Evolutionary conservation across 2,797 vertebrate species (phyloP).

Genomic region (Cygnus olor): DNA sequence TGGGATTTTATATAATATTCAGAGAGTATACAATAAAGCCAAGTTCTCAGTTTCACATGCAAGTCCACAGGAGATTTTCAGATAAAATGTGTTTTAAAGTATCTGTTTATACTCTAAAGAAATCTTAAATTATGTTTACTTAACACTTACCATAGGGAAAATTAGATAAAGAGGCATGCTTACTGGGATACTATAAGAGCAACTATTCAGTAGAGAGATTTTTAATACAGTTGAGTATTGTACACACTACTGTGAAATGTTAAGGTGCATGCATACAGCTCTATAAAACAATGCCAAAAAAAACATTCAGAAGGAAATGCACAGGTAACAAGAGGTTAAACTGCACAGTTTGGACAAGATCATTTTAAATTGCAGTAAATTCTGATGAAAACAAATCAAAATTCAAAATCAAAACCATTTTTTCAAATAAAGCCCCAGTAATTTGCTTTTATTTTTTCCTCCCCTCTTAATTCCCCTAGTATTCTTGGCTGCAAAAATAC

Average conservation of each 20-base stretch:
- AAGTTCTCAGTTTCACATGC: not conserved
- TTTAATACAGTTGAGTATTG: not conserved
- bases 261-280: not conserved
- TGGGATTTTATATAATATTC: not conserved
- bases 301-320: conserved; percentile 2
- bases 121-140: not conserved
- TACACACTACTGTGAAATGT: not conserved
- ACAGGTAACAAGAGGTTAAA: conserved; percentile 24
- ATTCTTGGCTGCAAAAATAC: conserved; percentile 75
- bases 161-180: too few species aligned
- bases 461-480: conserved; percentile 33
- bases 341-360: not conserved
- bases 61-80: not conserved
- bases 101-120: not conserved
- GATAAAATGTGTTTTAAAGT: not conserved
- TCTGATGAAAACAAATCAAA: conserved; percentile 32
- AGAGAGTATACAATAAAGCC: not conserved
- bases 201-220: not conserved
- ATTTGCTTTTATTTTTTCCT: conserved; percentile 46
- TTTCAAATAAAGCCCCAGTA: conserved; percentile 72
- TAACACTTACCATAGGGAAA: not conserved
- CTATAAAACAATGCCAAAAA: conserved; percentile 11
- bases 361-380: not conserved
- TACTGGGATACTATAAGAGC: not conserved
- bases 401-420: conserved; percentile 67